Percentiles rank a stretch among this genome's conserved stretches.
phyloP scores from a whole-genome alignment of 2,797 vertebrate species.

The Sebastolobus altivelis region DNA sequence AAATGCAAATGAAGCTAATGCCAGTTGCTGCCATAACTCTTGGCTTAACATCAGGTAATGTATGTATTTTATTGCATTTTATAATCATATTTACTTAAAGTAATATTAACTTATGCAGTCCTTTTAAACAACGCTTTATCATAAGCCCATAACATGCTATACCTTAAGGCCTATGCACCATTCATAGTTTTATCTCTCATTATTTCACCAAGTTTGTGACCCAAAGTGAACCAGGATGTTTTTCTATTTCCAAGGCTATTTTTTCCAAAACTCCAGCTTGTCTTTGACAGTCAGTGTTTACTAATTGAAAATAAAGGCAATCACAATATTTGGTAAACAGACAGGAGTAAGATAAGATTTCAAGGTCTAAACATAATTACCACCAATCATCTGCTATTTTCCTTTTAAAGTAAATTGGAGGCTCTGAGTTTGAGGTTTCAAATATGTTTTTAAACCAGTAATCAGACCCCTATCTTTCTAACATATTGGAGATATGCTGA shows the following conservation, averaged over 20 bases:
- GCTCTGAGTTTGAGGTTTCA: not conserved
- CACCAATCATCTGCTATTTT: not conserved
- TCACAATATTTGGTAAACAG: constrained; percentile 21
- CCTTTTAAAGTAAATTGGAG: not conserved
- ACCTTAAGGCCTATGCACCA: not conserved
- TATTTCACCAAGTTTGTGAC: not conserved
- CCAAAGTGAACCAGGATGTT: not conserved
- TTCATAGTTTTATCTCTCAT: not conserved
- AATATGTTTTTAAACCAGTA: not conserved
- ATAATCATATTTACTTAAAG: not conserved
- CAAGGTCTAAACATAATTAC: not conserved
- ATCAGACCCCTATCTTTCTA: not conserved
- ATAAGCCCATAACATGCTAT: not conserved
- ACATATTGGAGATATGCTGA: not conserved
- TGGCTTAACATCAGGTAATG: not conserved
- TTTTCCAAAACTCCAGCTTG: not conserved
- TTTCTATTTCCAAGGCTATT: not conserved
- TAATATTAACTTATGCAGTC: not conserved
- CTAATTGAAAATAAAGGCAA: not conserved
- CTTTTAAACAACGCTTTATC: not conserved
- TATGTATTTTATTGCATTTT: not conserved
- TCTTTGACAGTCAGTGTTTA: not conserved
- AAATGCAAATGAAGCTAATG: not conserved
- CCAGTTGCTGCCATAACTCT: not conserved
- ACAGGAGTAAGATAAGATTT: not conserved